Evolutionary conservation across 2,888 invertebrate genomes (phyloP), one percentile per base, ranked within the genome.

Genomic region (Perizoma flavofasciatum): DNA sequence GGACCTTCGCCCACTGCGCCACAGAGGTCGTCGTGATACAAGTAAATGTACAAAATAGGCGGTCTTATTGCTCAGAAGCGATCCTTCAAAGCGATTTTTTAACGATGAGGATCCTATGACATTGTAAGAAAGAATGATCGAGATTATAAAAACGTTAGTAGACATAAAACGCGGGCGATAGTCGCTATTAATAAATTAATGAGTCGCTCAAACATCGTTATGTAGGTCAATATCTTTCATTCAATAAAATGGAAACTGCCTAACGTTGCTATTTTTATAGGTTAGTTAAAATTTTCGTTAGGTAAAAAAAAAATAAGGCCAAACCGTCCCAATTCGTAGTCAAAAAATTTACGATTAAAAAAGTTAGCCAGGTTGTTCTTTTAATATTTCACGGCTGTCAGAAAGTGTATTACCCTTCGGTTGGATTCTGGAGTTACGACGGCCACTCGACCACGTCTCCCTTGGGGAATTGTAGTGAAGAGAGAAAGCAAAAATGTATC

Each of bases 301-400:
- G 44, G 3, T 10, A 37, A 37, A 22, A 22, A 22, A 22, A 22
- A 22, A 22, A 2, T 22, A 3, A 22, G 5, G 11, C 44, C 37
- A 57, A 48, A 45, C 50, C 58, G 43, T 49, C 47, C 47, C 6
- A 22, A 54, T 56, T 55, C 56, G 10, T 37, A 48, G 47, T 34
- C 32, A 9, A n/a, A 61, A 61, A 66, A 56, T 60, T 51, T 35
- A 33, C 58, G 60, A 62, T 60, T 55, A 59, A 57, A 61, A 64
- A 66, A 66, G 56, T 66, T 64, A 47, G n/a, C 7, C 50, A 11
- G 22, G 44, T 64, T 62, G 58, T 66, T 65, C 60, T 53, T 65
- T 63, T 60, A 67, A 68, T 66, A 66, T 63, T 55, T 66, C 62
- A 66, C 56, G 51, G 57, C 54, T 65, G 62, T 66, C 63, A 62